A percentile compares a stretch with the other conserved stretches of the same genome.
Evolutionary conservation across 2,797 vertebrate species (phyloP).

Genomic region (Lepus oiostolus): DNA sequence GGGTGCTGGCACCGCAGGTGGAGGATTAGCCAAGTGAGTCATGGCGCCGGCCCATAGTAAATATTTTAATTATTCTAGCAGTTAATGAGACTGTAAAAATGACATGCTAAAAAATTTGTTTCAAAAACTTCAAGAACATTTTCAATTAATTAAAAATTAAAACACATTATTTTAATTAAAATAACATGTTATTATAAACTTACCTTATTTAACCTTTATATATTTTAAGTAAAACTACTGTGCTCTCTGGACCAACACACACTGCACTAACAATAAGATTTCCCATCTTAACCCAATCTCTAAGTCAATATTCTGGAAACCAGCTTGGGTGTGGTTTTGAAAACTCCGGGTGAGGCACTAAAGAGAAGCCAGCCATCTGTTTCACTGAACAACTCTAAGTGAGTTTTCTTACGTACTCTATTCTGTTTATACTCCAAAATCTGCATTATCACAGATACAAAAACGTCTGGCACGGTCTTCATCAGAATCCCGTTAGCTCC

Average conservation of each 20-base stretch:
- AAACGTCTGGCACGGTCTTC: slow-evolving; percentile 30
- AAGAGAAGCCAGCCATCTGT: slow-evolving; percentile 57
- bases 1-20: too few species aligned
- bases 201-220: background rate
- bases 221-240: background rate
- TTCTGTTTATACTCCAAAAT: slow-evolving; percentile 56
- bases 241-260: background rate
- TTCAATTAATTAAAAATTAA: slow-evolving; percentile 49
- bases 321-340: slow-evolving; percentile 64
- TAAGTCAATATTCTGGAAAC: background rate
- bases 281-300: slow-evolving; percentile 14
- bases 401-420: slow-evolving; percentile 6
- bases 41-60: background rate
- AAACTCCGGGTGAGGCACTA: slow-evolving; percentile 45
- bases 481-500: background rate
- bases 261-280: background rate
- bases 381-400: background rate
- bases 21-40: too few species aligned
- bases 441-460: background rate
- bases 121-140: slow-evolving; percentile 35
- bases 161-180: slow-evolving; percentile 27
- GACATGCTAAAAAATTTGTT: background rate
- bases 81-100: slow-evolving; percentile 31
- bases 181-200: background rate
- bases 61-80: slow-evolving; percentile 8